Conservation (phyloP, 2,113 vertebrate genomes). For the Rynchops niger region DNA sequence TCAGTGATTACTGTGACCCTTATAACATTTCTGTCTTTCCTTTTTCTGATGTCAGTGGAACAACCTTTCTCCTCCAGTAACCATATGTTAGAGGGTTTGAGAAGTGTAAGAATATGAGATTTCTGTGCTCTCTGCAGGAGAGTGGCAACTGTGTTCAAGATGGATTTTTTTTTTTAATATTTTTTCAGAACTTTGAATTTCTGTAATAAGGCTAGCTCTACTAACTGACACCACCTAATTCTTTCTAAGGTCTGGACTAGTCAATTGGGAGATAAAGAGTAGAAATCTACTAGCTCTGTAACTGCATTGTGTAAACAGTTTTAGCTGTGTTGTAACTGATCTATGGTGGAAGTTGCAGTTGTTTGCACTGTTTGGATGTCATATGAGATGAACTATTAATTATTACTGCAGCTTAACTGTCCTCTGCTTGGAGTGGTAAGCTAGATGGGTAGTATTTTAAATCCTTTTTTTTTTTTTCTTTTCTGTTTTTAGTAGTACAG, state of each 20-base stretch:
- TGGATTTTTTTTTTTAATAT: background rate
- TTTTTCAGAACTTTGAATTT: background rate
- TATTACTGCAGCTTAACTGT: background rate
- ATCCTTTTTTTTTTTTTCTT: background rate
- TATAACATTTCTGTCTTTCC: background rate
- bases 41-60: background rate
- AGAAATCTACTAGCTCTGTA: background rate
- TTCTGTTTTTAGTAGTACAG: slow-evolving; percentile 21
- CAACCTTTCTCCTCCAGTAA: background rate
- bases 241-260: background rate
- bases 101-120: background rate
- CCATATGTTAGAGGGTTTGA: background rate
- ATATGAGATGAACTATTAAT: background rate
- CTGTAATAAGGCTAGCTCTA: background rate
- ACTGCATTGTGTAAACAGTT: background rate
- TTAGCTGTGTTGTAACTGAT: background rate
- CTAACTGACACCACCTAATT: background rate
- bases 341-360: background rate
- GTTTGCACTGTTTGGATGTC: background rate
- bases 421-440: background rate
- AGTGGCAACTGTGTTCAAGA: background rate
- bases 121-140: background rate
- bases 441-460: background rate
- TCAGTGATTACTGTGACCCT: background rate
- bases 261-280: background rate